Evolutionary conservation across 2,797 vertebrate species (phyloP).

Genomic region (Danio choprae): DNA sequence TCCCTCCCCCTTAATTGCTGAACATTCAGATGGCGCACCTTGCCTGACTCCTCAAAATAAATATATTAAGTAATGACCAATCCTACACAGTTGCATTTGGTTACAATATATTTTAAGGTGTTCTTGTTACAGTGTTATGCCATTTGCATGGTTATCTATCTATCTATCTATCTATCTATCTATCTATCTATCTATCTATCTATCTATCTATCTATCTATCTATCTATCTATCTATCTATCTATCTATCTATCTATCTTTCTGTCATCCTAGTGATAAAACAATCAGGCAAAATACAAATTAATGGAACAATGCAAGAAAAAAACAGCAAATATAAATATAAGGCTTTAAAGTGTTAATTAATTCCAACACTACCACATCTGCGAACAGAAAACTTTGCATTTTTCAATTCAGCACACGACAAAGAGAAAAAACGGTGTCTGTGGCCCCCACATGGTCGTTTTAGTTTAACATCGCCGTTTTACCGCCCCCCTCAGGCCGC

Average conservation of each 20-base stretch:
- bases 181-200: neutral
- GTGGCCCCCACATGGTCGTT: conserved; percentile 3
- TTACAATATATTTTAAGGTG: no score
- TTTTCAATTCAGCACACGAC: neutral
- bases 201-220: neutral
- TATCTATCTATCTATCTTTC: neutral
- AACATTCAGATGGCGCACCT: neutral
- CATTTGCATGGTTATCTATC: neutral
- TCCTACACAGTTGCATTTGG: neutral
- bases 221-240: neutral
- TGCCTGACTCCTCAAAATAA: neutral
- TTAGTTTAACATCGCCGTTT: neutral
- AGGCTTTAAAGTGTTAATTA: neutral
- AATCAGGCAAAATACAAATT: neutral
- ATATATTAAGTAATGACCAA: neutral
- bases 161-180: neutral
- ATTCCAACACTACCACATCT: neutral
- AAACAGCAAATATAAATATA: neutral
- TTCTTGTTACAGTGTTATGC: no score
- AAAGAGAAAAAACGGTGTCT: neutral
- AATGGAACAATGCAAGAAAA: neutral
- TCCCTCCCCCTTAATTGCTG: conserved; percentile 17
- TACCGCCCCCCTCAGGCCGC: conserved; percentile 26
- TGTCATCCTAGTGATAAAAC: neutral
- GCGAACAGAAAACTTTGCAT: neutral